These are phyloP conservation scores for Diaphora mendica DNA, from an alignment of 2,888 invertebrate genomes.

Conservation along the genomic window DNA sequence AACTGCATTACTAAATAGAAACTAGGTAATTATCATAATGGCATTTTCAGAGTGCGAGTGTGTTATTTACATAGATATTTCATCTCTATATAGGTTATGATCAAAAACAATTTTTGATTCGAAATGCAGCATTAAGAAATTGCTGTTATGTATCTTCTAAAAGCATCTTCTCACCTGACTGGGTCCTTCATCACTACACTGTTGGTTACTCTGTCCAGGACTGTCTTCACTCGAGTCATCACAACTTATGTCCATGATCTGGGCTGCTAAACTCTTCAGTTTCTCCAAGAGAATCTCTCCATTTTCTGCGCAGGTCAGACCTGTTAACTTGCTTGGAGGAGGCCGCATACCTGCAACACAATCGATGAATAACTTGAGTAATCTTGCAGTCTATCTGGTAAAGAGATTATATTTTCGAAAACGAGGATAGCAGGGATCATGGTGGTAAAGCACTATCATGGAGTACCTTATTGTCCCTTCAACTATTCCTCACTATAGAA, in stretches of 20 bases:
- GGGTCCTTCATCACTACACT: conserved; percentile 64
- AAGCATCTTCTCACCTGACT: conserved; percentile 59
- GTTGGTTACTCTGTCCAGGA: conserved; percentile 53
- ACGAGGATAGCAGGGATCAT: neutral
- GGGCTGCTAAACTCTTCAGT: conserved; percentile 73
- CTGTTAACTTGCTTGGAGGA: conserved; percentile 74
- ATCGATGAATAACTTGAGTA: neutral
- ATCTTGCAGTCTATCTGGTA: neutral
- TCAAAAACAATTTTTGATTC: no score
- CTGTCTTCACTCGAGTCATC: conserved; percentile 35
- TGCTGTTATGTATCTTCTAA: no score
- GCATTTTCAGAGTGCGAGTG: no score
- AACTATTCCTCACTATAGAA: neutral
- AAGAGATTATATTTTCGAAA: neutral
- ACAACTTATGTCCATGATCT: conserved; percentile 62
- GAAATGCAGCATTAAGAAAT: neutral
- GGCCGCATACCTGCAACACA: conserved; percentile 65
- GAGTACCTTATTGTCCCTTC: no score
- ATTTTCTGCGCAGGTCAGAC: conserved; percentile 70
- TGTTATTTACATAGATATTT: no score
- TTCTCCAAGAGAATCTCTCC: conserved; percentile 77
- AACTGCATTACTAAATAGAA: no score
- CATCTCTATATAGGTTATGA: no score
- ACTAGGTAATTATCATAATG: no score
- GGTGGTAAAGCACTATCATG: no score